phyloP scores from a whole-genome alignment of 92 coral and sea anemone species.

The Paragorgia papillata region DNA sequence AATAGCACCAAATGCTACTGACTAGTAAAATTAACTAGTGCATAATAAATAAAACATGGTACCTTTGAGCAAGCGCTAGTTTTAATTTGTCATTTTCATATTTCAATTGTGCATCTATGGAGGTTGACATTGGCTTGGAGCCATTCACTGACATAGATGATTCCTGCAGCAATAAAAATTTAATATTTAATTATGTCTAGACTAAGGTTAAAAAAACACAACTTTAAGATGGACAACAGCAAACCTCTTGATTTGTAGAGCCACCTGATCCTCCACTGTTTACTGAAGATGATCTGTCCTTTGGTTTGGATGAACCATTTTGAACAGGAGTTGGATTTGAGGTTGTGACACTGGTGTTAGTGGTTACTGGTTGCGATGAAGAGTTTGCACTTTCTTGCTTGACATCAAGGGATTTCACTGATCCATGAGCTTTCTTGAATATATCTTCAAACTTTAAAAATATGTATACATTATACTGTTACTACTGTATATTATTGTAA shows the following conservation, averaged over 20 bases:
- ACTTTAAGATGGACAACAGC: too few species aligned
- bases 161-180: constrained; percentile 1
- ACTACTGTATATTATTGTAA: neutral
- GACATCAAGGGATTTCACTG: constrained; percentile 63
- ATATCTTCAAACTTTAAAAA: constrained; percentile 81
- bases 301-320: constrained; percentile 45
- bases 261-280: constrained; percentile 29
- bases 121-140: constrained; percentile 77
- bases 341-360: constrained; percentile 33
- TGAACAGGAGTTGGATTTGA: constrained; percentile 50
- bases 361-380: constrained; percentile 48
- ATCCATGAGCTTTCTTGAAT: constrained; percentile 83
- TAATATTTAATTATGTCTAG: too few species aligned
- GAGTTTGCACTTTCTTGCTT: constrained; percentile 46
- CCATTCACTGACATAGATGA: constrained; percentile 53
- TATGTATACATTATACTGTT: too few species aligned
- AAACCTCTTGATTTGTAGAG: constrained; percentile 28
- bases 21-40: neutral
- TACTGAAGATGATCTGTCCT: constrained; percentile 22
- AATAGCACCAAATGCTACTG: neutral
- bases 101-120: constrained; percentile 85
- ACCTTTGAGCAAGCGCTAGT: constrained; percentile 99
- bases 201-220: too few species aligned
- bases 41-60: neutral
- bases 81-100: constrained; percentile 95